These are phyloP conservation scores for Microdon myrmicae DNA, from an alignment of 2,888 invertebrate species.

Conservation along the genomic window DNA sequence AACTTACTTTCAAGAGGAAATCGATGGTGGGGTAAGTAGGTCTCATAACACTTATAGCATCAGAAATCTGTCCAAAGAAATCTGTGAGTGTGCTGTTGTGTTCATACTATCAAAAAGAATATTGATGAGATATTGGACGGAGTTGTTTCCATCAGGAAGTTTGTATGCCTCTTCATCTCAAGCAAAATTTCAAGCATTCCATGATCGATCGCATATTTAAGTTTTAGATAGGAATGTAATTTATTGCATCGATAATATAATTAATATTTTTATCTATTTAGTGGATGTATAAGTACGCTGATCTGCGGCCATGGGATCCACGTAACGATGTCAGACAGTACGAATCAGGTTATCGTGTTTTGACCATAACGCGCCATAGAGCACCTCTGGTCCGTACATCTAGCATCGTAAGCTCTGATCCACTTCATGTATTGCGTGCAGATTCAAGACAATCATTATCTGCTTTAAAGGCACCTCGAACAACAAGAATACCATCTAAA, in stretches of 20 bases:
- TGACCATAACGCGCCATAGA: constrained; percentile 80
- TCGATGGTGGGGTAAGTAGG: constrained; percentile 59
- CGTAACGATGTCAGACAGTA: constrained; percentile 87
- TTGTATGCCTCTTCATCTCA: no score
- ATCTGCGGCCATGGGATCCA: constrained; percentile 88
- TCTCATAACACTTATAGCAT: no score
- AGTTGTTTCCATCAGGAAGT: no score
- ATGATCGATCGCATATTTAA: no score
- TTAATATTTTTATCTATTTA: constrained; percentile 32
- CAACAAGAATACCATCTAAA: constrained; percentile 64
- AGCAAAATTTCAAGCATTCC: no score
- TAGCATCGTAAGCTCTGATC: constrained; percentile 76
- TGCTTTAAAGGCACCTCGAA: constrained; percentile 60
- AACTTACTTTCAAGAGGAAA: constrained; percentile 76
- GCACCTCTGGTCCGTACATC: constrained; percentile 79
- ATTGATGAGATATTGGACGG: no score
- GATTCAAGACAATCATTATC: constrained; percentile 69
- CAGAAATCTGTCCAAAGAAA: constrained; percentile 61
- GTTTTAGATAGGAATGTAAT: no score
- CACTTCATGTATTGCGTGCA: constrained; percentile 68
- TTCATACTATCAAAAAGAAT: no score
- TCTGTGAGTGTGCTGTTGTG: no score
- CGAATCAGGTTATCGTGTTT: constrained; percentile 82
- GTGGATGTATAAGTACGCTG: constrained; percentile 83
- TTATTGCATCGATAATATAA: no score